These are phyloP conservation scores for Agapostemon virescens DNA, from an alignment of 2,888 invertebrate genomes.

Conservation along the genomic window DNA sequence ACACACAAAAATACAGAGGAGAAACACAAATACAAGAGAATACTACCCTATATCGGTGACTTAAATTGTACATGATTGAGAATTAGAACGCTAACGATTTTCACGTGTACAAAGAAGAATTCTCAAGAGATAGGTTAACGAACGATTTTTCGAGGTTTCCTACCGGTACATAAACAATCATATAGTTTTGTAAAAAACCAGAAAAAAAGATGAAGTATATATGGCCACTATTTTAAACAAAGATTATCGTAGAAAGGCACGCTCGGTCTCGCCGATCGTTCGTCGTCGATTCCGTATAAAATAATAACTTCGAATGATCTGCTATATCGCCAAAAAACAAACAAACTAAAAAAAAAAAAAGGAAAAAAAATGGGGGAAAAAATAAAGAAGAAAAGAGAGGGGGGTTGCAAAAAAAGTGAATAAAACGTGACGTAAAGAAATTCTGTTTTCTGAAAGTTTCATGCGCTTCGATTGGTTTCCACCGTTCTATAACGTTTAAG, in stretches of 20 bases:
- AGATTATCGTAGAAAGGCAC: constrained; percentile 32
- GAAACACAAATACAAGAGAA: neutral
- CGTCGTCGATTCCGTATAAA: constrained; percentile 26
- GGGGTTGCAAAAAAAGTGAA: no score
- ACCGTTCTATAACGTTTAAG: constrained; percentile 5
- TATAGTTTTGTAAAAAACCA: constrained; percentile 55
- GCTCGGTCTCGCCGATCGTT: constrained; percentile 24
- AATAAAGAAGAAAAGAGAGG: no score
- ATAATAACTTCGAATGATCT: constrained; percentile 39
- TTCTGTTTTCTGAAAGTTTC: constrained; percentile 40
- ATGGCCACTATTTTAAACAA: constrained; percentile 37
- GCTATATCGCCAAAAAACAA: constrained; percentile 36
- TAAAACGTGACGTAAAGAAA: constrained; percentile 32
- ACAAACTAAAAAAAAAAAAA: neutral
- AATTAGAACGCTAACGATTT: constrained; percentile 48
- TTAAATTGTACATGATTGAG: constrained; percentile 50
- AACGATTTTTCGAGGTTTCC: constrained; percentile 53
- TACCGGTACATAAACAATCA: constrained; percentile 51
- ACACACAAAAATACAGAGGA: neutral
- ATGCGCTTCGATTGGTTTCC: constrained; percentile 35
- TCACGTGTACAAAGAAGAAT: constrained; percentile 50
- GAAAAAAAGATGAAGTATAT: constrained; percentile 31
- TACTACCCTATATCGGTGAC: constrained; percentile 45
- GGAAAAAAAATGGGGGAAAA: neutral
- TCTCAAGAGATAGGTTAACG: constrained; percentile 38